These are phyloP conservation scores for Meloidogyne floridensis DNA, from an alignment of 1,140 invertebrate genomes.

Conservation along the genomic window DNA sequence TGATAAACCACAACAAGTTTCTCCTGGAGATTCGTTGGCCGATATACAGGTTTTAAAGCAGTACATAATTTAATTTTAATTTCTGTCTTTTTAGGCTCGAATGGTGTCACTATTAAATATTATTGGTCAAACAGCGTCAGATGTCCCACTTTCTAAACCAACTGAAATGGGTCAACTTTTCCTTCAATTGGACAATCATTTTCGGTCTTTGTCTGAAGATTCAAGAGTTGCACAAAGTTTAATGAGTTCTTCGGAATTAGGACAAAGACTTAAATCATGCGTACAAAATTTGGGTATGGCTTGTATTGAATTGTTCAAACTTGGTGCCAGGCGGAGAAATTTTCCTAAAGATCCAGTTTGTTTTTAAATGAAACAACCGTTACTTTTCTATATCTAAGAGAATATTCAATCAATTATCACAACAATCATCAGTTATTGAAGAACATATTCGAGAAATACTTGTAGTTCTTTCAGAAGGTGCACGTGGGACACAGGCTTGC, in stretches of 20 bases:
- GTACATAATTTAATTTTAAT: background rate
- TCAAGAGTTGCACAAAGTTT: constrained; percentile 83
- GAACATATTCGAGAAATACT: constrained; percentile 86
- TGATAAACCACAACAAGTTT: constrained; percentile 70
- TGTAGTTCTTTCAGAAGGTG: constrained; percentile 84
- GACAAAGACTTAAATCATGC: constrained; percentile 62
- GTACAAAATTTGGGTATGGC: constrained; percentile 83
- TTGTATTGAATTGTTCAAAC: constrained; percentile 78
- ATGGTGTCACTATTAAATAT: constrained; percentile 75
- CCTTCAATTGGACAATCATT: constrained; percentile 79
- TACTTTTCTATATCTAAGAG: constrained; percentile 69
- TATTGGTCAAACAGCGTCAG: constrained; percentile 85
- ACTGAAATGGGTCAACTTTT: constrained; percentile 48
- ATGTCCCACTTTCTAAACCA: constrained; percentile 74
- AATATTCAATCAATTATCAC: constrained; percentile 79
- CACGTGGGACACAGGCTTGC: constrained; percentile 90
- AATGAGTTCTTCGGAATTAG: constrained; percentile 67
- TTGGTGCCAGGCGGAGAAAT: constrained; percentile 78
- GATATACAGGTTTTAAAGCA: constrained; percentile 79
- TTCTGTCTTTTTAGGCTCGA: background rate
- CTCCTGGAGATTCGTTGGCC: constrained; percentile 74
- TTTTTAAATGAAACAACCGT: background rate
- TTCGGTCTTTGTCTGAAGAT: constrained; percentile 82
- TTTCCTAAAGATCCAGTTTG: constrained; percentile 72
- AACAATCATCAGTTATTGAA: constrained; percentile 79